These are phyloP conservation scores for Caenorhabditis macrosperma DNA, from an alignment of 2,888 invertebrate genomes.

Conservation along the genomic window DNA sequence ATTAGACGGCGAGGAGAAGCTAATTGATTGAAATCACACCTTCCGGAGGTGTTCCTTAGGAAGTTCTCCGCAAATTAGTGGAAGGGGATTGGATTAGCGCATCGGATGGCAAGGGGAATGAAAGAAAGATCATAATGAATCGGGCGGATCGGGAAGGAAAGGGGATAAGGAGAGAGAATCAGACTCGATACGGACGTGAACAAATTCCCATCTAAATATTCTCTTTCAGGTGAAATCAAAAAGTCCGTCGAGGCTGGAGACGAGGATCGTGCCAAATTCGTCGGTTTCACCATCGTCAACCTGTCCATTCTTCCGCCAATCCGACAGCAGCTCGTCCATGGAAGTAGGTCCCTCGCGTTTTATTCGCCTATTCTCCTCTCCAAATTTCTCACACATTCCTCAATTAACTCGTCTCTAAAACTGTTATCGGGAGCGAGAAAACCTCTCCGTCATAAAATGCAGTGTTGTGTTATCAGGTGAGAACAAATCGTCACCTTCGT, in stretches of 20 bases:
- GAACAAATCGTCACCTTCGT: constrained; percentile 24
- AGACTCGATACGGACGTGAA: background rate
- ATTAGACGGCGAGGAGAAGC: too few relatives aligned
- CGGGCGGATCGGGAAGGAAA: too few relatives aligned
- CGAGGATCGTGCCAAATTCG: constrained; percentile 55
- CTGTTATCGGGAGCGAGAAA: background rate
- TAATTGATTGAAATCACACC: background rate
- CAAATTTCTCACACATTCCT: background rate
- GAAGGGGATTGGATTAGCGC: background rate
- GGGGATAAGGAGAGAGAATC: background rate
- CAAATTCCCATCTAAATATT: background rate
- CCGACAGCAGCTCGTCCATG: constrained; percentile 37
- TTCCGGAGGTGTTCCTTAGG: background rate
- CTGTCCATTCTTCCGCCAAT: constrained; percentile 56
- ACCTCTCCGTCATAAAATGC: background rate
- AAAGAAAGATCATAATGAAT: too few relatives aligned
- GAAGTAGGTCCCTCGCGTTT: background rate
- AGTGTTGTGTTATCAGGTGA: constrained; percentile 39
- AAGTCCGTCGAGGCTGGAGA: constrained; percentile 21
- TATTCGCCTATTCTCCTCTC: too few relatives aligned
- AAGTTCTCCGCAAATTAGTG: background rate
- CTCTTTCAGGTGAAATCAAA: constrained; percentile 57
- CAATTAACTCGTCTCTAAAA: background rate
- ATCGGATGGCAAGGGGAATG: background rate
- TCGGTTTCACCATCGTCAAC: constrained; percentile 66